Evolutionary conservation across 2,797 vertebrate species (phyloP).

Genomic region (Sebastes elongatus): DNA sequence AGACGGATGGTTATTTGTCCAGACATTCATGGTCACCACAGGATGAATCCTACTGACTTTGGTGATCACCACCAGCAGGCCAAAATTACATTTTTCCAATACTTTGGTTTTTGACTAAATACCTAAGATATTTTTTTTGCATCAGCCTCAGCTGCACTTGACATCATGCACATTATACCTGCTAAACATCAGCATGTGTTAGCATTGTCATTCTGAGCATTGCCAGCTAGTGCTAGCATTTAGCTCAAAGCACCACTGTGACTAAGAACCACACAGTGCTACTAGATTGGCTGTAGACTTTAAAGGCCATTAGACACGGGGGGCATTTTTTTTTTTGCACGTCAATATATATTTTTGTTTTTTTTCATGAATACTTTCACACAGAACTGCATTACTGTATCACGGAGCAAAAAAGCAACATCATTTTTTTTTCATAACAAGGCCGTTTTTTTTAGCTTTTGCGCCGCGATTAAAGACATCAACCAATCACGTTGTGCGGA

Average conservation of each 20-base stretch:
- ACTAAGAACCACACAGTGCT: background rate
- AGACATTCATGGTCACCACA: background rate
- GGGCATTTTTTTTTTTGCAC: too few relatives aligned
- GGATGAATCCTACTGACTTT: background rate
- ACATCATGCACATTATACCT: background rate
- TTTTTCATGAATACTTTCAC: too few relatives aligned
- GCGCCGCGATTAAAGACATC: too few relatives aligned
- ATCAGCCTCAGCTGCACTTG: too few relatives aligned
- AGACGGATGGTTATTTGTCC: background rate
- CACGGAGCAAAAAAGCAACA: too few relatives aligned
- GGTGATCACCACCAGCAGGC: background rate
- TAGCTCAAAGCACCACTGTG: background rate
- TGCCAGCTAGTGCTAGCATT: background rate
- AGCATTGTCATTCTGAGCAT: background rate
- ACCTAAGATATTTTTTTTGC: background rate
- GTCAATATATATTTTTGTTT: rapidly evolving
- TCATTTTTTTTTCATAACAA: too few relatives aligned
- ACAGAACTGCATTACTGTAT: too few relatives aligned
- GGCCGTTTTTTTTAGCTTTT: rapidly evolving
- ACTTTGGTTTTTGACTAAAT: background rate
- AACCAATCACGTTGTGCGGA: too few relatives aligned
- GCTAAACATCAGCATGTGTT: background rate
- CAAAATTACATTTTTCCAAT: background rate
- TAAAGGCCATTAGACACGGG: too few relatives aligned
- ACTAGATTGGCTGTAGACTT: too few relatives aligned